phyloP scores from a whole-genome alignment of 2,113 vertebrate genomes.

The Oreotrochilus melanogaster region DNA sequence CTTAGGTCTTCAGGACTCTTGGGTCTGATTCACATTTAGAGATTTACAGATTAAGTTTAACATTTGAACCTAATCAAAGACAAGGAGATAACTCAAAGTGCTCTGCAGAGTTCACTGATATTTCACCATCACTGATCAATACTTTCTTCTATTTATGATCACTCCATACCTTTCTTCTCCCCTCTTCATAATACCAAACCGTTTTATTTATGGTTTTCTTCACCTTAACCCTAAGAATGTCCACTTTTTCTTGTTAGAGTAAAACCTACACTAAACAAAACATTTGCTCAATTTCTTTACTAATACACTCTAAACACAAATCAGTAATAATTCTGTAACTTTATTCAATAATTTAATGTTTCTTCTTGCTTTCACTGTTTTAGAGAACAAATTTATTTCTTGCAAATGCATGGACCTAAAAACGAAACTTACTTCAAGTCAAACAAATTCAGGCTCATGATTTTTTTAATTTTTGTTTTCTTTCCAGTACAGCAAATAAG shows the following conservation, averaged over 20 bases:
- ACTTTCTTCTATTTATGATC: slow-evolving; percentile 51
- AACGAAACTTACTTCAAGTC: slow-evolving; percentile 19
- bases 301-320: not conserved
- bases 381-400: not conserved
- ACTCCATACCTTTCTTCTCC: not conserved
- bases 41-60: slow-evolving; percentile 74
- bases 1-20: slow-evolving; percentile 26
- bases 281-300: not conserved
- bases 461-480: not conserved
- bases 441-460: not conserved
- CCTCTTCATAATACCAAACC: slow-evolving; percentile 1
- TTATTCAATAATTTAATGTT: not conserved
- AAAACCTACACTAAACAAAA: not conserved
- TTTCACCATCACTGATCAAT: slow-evolving; percentile 44
- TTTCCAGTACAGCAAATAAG: not conserved
- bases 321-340: not conserved
- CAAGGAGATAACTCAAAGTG: slow-evolving; percentile 52
- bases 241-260: not conserved
- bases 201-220: slow-evolving; percentile 50
- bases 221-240: not conserved
- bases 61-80: slow-evolving; percentile 69
- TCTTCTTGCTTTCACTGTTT: not conserved
- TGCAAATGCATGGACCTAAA: not conserved
- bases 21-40: slow-evolving; percentile 58
- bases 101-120: slow-evolving; percentile 41